Conservation (phyloP, 2,797 vertebrate genomes). For the Tragelaphus oryx region DNA sequence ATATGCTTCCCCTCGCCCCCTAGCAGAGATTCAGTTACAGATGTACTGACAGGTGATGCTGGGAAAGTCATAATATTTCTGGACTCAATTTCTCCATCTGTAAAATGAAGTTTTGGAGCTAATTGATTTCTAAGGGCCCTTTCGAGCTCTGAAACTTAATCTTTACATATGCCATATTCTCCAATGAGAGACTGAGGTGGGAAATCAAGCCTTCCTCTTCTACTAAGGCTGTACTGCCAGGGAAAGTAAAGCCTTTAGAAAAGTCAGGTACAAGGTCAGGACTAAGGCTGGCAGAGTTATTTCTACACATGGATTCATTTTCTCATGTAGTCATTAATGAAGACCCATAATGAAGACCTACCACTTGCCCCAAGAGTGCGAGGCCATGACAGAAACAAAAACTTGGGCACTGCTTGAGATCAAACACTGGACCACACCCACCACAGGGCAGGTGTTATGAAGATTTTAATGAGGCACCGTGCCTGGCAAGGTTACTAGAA, state of each 20-base stretch:
- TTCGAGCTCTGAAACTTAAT: background rate
- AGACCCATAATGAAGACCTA: background rate
- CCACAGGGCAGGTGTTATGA: background rate
- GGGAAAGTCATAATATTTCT: constrained; percentile 53
- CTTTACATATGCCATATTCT: background rate
- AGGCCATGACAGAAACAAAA: constrained; percentile 4
- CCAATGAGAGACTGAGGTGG: background rate
- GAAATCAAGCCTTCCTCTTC: background rate
- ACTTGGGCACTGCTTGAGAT: background rate
- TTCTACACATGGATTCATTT: background rate
- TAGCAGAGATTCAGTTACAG: background rate
- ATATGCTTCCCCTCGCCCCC: accelerated
- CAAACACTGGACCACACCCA: background rate
- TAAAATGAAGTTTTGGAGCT: constrained; percentile 49
- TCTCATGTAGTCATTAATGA: background rate
- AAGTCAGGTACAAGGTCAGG: background rate
- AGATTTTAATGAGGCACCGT: background rate
- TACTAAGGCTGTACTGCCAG: background rate
- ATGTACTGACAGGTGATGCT: constrained; percentile 31
- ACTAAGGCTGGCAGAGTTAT: background rate
- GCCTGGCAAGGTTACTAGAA: background rate
- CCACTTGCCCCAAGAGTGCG: background rate
- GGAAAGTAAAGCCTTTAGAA: background rate
- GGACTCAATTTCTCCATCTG: constrained; percentile 46
- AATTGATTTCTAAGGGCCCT: constrained; percentile 63